These are phyloP conservation scores for Protophormia terraenovae DNA, from an alignment of 2,888 invertebrate genomes.

Conservation along the genomic window DNA sequence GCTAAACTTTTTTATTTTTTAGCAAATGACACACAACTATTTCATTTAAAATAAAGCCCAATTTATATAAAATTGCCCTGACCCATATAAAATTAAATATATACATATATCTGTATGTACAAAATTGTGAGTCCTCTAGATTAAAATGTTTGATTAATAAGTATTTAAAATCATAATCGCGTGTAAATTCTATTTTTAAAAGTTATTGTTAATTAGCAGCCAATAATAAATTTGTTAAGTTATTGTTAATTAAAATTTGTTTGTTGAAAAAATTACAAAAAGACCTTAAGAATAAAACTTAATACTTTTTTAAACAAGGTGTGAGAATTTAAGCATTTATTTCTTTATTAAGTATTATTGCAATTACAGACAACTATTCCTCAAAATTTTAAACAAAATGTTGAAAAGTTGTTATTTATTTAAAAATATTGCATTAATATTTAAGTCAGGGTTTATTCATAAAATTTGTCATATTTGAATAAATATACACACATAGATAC, in stretches of 20 bases:
- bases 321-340: not conserved
- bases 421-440: too few relatives aligned
- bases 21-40: slow-evolving; percentile 49
- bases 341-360: not conserved
- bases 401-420: too few relatives aligned
- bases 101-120: not conserved
- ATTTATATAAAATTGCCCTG: slow-evolving; percentile 51
- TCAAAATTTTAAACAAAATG: not conserved
- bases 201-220: slow-evolving; percentile 39
- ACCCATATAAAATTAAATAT: slow-evolving; percentile 26
- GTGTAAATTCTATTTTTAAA: slow-evolving; percentile 52
- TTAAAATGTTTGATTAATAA: slow-evolving; percentile 28
- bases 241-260: slow-evolving; percentile 54
- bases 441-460: too few relatives aligned
- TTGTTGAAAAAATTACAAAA: slow-evolving; percentile 45
- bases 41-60: slow-evolving; percentile 44
- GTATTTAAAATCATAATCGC: slow-evolving; percentile 32
- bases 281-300: slow-evolving; percentile 30
- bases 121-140: slow-evolving; percentile 5
- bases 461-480: too few relatives aligned
- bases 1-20: slow-evolving; percentile 29
- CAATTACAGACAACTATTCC: not conserved
- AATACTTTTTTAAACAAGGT: not conserved
- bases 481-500: too few relatives aligned
- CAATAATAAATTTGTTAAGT: slow-evolving; percentile 57